Conservation (phyloP, 2,797 vertebrate genomes). For the Presbytis comata region DNA sequence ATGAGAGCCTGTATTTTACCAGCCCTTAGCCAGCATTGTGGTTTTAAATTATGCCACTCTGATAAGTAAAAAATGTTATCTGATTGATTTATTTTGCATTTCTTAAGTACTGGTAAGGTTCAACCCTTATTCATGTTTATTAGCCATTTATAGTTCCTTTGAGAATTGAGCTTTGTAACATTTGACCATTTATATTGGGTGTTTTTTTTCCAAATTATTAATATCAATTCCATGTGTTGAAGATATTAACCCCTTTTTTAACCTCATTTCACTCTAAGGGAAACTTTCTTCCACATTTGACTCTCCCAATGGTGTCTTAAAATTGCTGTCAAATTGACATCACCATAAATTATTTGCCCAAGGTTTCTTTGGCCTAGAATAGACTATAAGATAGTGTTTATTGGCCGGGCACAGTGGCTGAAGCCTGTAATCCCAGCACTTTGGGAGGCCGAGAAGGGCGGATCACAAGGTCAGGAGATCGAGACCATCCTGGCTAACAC, state of each 20-base stretch:
- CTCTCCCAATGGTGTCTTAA: not conserved
- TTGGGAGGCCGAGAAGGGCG: no score
- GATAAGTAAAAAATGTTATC: constrained; percentile 44
- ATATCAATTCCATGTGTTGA: not conserved
- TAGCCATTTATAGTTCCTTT: constrained; percentile 35
- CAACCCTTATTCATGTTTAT: constrained; percentile 52
- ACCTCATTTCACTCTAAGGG: not conserved
- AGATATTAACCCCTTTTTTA: not conserved
- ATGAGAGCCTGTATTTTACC: not conserved
- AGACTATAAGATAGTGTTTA: not conserved
- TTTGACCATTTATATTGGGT: not conserved
- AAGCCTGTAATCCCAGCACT: no score
- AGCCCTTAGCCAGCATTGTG: not conserved
- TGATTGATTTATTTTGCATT: constrained; percentile 45
- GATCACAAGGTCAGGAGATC: no score
- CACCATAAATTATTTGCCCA: constrained; percentile 8
- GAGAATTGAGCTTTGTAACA: constrained; percentile 39
- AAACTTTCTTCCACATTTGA: not conserved
- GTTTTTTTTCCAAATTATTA: constrained; percentile 56
- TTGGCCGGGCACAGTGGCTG: no score
- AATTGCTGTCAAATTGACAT: not conserved
- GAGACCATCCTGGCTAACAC: no score
- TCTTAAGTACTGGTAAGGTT: constrained; percentile 37
- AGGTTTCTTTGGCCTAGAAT: not conserved
- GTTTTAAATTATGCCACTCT: not conserved